phyloP scores from a whole-genome alignment of 2,113 vertebrate species.

The Zosterops hypoxanthus region DNA sequence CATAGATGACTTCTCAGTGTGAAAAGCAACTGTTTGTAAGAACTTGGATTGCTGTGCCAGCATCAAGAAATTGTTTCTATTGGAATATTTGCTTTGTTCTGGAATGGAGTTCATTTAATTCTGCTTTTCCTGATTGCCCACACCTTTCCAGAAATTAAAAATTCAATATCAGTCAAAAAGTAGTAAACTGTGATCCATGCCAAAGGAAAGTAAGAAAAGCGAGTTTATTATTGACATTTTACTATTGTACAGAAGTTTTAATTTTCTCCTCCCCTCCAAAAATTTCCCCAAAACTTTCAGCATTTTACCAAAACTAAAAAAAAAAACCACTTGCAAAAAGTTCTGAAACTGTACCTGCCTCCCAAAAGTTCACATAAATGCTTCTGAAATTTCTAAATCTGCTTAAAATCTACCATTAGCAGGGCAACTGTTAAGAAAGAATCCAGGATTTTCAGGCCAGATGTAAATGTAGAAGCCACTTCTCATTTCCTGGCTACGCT shows the following conservation, averaged over 20 bases:
- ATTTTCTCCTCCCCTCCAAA: not conserved
- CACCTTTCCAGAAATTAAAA: not conserved
- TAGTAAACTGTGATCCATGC: not conserved
- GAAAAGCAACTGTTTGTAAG: not conserved
- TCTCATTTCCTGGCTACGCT: not conserved
- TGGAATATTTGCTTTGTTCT: not conserved
- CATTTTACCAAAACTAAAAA: not conserved
- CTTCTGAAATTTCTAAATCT: not conserved
- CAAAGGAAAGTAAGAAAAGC: not conserved
- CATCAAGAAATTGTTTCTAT: not conserved
- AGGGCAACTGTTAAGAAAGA: not conserved
- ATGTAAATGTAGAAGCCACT: not conserved
- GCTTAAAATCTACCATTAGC: not conserved
- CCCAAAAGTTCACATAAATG: not conserved
- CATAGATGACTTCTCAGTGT: not conserved
- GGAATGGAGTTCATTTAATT: not conserved
- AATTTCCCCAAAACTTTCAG: not conserved
- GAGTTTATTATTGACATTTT: not conserved
- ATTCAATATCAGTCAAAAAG: not conserved
- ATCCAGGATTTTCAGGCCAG: not conserved
- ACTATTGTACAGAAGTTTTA: not conserved
- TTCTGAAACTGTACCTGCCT: not conserved
- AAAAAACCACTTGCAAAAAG: not conserved
- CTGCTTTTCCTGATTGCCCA: not conserved
- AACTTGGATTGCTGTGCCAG: not conserved